These are phyloP conservation scores for Ceyx erithaca DNA, from an alignment of 2,797 vertebrate species.

Conservation along the genomic window DNA sequence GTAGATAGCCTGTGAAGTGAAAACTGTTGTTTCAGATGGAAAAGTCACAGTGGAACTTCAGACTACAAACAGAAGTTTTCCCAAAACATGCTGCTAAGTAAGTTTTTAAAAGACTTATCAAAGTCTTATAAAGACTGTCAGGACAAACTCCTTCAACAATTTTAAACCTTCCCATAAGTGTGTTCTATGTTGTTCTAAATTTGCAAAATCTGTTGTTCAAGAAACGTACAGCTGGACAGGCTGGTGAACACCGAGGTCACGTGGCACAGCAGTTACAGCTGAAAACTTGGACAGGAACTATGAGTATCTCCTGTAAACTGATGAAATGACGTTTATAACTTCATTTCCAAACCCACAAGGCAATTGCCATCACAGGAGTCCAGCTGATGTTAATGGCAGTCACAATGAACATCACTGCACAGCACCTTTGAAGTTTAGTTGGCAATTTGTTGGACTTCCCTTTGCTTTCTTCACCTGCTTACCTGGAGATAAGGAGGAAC, in stretches of 20 bases:
- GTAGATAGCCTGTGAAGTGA: constrained; percentile 30
- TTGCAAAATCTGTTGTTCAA: neutral
- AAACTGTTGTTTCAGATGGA: constrained; percentile 4
- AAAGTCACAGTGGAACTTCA: neutral
- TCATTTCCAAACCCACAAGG: neutral
- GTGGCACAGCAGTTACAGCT: fast-evolving
- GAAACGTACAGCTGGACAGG: neutral
- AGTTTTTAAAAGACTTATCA: neutral
- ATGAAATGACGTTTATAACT: neutral
- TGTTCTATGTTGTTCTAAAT: neutral
- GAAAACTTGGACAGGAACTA: neutral
- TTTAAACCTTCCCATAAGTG: neutral
- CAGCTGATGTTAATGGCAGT: neutral
- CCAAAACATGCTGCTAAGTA: neutral
- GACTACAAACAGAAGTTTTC: neutral
- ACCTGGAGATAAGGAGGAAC: neutral
- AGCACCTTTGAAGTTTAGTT: neutral
- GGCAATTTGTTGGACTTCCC: neutral
- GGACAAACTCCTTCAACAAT: neutral
- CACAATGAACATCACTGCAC: fast-evolving
- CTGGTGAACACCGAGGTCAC: neutral
- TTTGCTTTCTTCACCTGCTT: neutral
- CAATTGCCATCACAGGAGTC: neutral
- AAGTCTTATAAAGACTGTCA: neutral
- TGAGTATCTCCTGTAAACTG: neutral